Evolutionary conservation across 2,888 invertebrate species (phyloP), one percentile per base, ranked within the genome.

Genomic region (Druceiella hillmani): DNA sequence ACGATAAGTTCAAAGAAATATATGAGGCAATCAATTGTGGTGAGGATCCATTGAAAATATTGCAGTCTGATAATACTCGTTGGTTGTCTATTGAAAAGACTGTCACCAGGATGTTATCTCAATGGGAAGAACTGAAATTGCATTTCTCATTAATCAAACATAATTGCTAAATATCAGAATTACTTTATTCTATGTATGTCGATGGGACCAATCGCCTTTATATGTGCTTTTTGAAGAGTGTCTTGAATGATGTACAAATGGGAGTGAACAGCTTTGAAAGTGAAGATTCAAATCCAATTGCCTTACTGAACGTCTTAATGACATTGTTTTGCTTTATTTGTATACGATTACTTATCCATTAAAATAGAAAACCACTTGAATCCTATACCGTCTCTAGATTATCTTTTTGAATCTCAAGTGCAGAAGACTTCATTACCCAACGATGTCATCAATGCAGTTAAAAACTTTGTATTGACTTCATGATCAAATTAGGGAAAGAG

Each of bases 81-180:
- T 55, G 54, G 52, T 34, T 55, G n/a, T 52, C 54, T 5, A 48
- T 55, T 31, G 52, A 56, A 42, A 45, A 46, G 13, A 50, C 55
- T 11, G 48, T 55, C 3, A 17, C 16, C 11, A 43, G 50, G 40
- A 53, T 54, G 35, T 28, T 51, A n/a, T 17, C 42, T 10, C 55
- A 55, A 42, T 56, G 51, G 54, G 20, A 50, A 20, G 51, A 53
- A 33, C 32, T 55, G 12, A 51, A 47, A 40, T 36, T 50, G 4
- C 49, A 47, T 46, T 53, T 52, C 35, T 17, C 32, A 12, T n/a
- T 48, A 5, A 34, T 12, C 11, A 47, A 37, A 41, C 47, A 49
- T 4, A 33, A 42, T 39, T 52, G 54, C 31, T 51, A 52, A 34
- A 50, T 43, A 12, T 50, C 55, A 33, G 52, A 53, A 34, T 26